Evolutionary conservation across 2,113 vertebrate species (phyloP).

Genomic region (Zosterops lateralis): DNA sequence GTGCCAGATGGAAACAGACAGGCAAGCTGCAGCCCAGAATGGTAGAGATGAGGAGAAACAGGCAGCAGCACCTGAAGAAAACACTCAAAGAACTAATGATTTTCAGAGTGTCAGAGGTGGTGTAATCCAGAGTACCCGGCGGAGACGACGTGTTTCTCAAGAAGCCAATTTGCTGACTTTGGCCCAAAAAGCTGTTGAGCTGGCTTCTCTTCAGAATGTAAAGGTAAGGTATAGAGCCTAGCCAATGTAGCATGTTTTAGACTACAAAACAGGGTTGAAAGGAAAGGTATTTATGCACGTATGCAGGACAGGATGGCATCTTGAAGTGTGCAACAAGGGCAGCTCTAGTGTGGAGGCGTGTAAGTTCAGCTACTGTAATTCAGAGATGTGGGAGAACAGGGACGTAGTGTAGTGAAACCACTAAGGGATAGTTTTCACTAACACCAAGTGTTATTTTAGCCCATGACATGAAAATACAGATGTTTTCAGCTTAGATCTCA

Average conservation of each 20-base stretch:
- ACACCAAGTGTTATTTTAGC: not conserved
- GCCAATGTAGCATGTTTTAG: not conserved
- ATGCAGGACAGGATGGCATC: not conserved
- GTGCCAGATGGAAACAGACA: slow-evolving; percentile 64
- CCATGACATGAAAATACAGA: not conserved
- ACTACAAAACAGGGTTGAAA: not conserved
- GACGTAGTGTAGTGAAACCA: not conserved
- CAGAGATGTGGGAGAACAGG: not conserved
- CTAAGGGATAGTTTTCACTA: not conserved
- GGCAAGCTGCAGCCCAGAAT: slow-evolving; percentile 57
- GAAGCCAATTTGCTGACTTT: slow-evolving; percentile 94
- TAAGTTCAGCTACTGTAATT: not conserved
- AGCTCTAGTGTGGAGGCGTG: not conserved
- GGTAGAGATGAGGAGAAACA: slow-evolving; percentile 68
- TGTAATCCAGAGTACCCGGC: slow-evolving; percentile 90
- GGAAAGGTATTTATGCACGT: not conserved
- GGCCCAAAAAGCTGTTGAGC: slow-evolving; percentile 93
- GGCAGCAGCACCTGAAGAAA: slow-evolving; percentile 26
- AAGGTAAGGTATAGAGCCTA: slow-evolving; percentile 61
- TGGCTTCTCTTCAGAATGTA: slow-evolving; percentile 84
- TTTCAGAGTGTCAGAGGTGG: slow-evolving; percentile 81
- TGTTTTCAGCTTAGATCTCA: not conserved
- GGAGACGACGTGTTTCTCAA: slow-evolving; percentile 88
- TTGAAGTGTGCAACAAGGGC: not conserved
- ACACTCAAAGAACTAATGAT: slow-evolving; percentile 60